These are phyloP conservation scores for Eublepharis macularius DNA, from an alignment of 2,113 vertebrate genomes.

Conservation along the genomic window DNA sequence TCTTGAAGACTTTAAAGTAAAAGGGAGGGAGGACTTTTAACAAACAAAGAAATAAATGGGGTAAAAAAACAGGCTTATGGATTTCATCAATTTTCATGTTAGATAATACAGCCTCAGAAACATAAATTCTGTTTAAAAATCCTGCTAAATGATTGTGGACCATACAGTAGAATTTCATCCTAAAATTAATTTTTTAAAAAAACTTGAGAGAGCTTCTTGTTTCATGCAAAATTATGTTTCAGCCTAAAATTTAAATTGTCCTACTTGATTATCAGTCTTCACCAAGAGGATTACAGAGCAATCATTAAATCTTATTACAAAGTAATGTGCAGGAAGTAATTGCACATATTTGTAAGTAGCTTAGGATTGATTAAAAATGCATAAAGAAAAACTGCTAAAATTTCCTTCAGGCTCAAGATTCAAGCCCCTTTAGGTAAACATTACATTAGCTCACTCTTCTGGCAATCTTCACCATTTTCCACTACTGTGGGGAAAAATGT, in stretches of 20 bases:
- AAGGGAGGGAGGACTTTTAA: no score
- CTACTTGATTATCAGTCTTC: constrained; percentile 70
- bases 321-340: constrained; percentile 75
- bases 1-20: background rate
- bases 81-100: constrained; percentile 36
- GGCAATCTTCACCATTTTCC: constrained; percentile 28
- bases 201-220: constrained; percentile 19
- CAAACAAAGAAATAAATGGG: constrained; percentile 38
- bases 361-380: constrained; percentile 82
- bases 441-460: constrained; percentile 49
- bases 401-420: constrained; percentile 65
- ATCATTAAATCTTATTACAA: constrained; percentile 80
- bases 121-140: constrained; percentile 14
- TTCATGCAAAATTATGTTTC: constrained; percentile 35
- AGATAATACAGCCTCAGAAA: constrained; percentile 30
- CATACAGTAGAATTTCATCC: constrained; percentile 49
- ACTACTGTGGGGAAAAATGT: background rate
- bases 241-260: constrained; percentile 65
- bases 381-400: constrained; percentile 72
- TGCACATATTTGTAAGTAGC: constrained; percentile 82
- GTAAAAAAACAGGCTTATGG: constrained; percentile 41
- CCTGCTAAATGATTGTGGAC: constrained; percentile 15
- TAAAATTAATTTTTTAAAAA: constrained; percentile 57
- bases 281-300: constrained; percentile 69
- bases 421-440: constrained; percentile 52